These are phyloP conservation scores for Momotus momota DNA, from an alignment of 2,797 vertebrate genomes.

Conservation along the genomic window DNA sequence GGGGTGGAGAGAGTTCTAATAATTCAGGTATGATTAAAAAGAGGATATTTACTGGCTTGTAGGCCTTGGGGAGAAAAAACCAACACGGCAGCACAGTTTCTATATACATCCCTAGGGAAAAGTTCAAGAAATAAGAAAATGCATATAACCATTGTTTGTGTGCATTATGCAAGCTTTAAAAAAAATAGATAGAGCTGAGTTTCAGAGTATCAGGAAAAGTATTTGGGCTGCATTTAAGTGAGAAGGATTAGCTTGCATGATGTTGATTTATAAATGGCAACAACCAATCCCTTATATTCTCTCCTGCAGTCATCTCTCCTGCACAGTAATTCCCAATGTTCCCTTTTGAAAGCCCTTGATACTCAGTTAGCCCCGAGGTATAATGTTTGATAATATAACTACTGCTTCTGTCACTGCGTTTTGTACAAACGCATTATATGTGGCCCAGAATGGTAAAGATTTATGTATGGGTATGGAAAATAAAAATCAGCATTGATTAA, in stretches of 20 bases:
- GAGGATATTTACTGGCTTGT: conserved; percentile 52
- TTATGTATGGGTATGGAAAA: conserved; percentile 92
- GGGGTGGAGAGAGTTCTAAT: background rate
- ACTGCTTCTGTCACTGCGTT: conserved; percentile 93
- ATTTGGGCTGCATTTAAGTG: conserved; percentile 78
- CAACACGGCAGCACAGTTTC: conserved; percentile 27
- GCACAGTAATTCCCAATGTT: conserved; percentile 84
- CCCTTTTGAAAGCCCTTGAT: conserved; percentile 92
- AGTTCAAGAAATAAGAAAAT: conserved; percentile 74
- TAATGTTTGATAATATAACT: conserved; percentile 98
- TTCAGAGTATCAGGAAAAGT: conserved; percentile 73
- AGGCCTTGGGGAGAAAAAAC: conserved; percentile 49
- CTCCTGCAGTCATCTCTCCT: conserved; percentile 84
- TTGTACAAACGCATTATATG: conserved; percentile 92
- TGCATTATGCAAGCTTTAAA: conserved; percentile 76
- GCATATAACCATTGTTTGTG: conserved; percentile 72
- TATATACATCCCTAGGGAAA: conserved; percentile 69
- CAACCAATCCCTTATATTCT: conserved; percentile 88
- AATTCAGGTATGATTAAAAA: conserved; percentile 71
- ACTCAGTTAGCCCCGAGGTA: conserved; percentile 92
- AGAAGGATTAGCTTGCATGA: conserved; percentile 90
- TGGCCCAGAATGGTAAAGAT: conserved; percentile 91
- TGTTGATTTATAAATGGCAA: conserved; percentile 91
- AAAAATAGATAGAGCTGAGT: conserved; percentile 73
- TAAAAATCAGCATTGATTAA: conserved; percentile 98